These are phyloP conservation scores for Harpagifer antarcticus DNA, from an alignment of 2,797 vertebrate species.

Conservation along the genomic window DNA sequence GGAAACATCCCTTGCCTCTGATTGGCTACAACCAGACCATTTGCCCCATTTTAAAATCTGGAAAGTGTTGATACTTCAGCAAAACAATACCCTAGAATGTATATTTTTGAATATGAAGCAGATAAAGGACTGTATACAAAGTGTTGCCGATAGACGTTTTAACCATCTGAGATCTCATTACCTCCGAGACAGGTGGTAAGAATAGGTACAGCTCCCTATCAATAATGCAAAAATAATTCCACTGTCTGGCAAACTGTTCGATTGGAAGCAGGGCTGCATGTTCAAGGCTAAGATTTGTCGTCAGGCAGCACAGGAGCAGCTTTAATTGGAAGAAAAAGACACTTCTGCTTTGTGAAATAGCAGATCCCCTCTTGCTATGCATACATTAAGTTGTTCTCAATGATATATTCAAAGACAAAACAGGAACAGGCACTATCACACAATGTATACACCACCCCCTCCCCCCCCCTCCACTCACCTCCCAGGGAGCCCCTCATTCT, in stretches of 20 bases:
- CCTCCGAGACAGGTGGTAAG: slow-evolving; percentile 86
- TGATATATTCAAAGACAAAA: background rate
- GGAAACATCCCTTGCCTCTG: slow-evolving; percentile 52
- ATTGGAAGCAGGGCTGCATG: slow-evolving; percentile 54
- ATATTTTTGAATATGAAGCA: background rate
- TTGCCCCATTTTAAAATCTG: slow-evolving; percentile 21
- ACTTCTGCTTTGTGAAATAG: background rate
- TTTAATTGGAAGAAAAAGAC: background rate
- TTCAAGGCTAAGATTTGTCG: slow-evolving; percentile 49
- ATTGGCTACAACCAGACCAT: slow-evolving; percentile 57
- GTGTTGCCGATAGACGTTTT: slow-evolving; percentile 72
- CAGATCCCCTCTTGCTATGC: background rate
- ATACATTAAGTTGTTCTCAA: background rate
- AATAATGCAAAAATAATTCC: slow-evolving; percentile 97
- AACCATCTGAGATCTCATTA: slow-evolving; percentile 89
- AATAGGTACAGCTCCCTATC: slow-evolving; percentile 88
- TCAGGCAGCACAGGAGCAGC: background rate
- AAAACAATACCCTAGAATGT: background rate
- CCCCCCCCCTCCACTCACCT: slow-evolving; percentile 80
- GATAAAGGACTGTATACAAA: slow-evolving; percentile 9
- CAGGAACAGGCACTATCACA: background rate
- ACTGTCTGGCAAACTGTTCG: slow-evolving; percentile 70
- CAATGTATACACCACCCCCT: background rate
- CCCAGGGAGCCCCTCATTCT: slow-evolving; percentile 89
- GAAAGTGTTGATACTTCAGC: background rate